Evolutionary conservation across 2,113 vertebrate genomes (phyloP).

Genomic region (Strix aluco): DNA sequence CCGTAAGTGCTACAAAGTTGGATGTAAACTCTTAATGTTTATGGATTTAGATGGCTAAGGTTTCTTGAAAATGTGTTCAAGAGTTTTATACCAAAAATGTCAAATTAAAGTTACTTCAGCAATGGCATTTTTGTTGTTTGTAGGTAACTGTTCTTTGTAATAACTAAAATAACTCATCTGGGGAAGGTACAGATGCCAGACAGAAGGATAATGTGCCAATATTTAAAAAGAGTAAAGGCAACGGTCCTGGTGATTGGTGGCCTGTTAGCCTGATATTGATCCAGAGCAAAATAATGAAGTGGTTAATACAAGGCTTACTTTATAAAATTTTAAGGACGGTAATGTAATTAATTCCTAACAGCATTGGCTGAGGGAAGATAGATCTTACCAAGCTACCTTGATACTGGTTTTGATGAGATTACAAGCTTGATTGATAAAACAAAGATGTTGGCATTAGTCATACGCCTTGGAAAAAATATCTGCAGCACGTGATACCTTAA

Average conservation of each 20-base stretch:
- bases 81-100: constrained; percentile 14
- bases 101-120: background rate
- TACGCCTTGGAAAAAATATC: background rate
- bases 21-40: background rate
- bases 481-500: rapidly evolving
- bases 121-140: background rate
- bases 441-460: background rate
- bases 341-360: constrained; percentile 32
- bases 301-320: constrained; percentile 3
- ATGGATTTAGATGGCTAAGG: background rate
- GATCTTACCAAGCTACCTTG: background rate
- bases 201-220: background rate
- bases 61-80: background rate
- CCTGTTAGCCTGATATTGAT: constrained; percentile 37
- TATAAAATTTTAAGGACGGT: background rate
- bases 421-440: background rate
- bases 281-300: constrained; percentile 5
- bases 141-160: background rate
- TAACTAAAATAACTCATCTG: background rate
- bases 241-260: background rate
- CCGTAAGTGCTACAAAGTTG: background rate
- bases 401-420: constrained; percentile 2
- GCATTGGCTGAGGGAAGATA: background rate
- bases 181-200: background rate
- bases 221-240: background rate